Base-by-base conservation (phyloP, 2,113 vertebrate genomes). In the Pygoscelis adeliae region DNA sequence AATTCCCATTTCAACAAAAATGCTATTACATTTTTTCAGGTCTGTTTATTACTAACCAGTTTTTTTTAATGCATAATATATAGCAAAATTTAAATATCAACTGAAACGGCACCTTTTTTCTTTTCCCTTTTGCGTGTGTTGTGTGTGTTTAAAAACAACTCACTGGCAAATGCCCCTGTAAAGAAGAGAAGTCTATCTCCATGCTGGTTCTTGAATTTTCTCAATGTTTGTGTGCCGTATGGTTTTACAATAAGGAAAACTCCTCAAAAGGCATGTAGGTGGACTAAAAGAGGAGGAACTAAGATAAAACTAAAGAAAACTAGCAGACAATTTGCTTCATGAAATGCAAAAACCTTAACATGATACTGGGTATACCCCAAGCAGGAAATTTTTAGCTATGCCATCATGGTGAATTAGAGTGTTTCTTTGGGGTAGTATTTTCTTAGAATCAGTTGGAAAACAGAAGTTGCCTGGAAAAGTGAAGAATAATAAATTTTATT, bases 121-220 rank as follows among this genome's bases (percentile, higher is more conserved):
- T 56, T 80, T 55, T 30, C 8, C 16, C 1, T 53, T 87, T 90
- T 86, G 53, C 7, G 2, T 44, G 13, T 76, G 34, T 69, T 80
- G 1, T 26, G 11, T 50, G 36, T 38, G 3, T 76, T 93, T 66
- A 49, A 50, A 77, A 90, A n/a, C 11, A 58, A 8, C 26, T 76
- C 3, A 5, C 20, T 83, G 58, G 55, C 49, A 88, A 72, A 77
- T 22, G 15, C 32, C 42, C 4, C n/a, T 66, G 27, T 67, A 27
- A 80, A 73, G 71, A 61, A 36, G 25, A 40, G 1, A 50, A 77
- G 74, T 88, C 79, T 58, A 6, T 97, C 61, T 95, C 89, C 80
- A 65, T 92, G 79, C 55, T 95, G 86, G 80, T 67, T 96, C 83
- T 74, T 83, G 16, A 26, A 29, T 79, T 93, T 95, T 73, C 36